phyloP scores from a whole-genome alignment of 2,797 vertebrate genomes.

The Epinephelus malabaricus region DNA sequence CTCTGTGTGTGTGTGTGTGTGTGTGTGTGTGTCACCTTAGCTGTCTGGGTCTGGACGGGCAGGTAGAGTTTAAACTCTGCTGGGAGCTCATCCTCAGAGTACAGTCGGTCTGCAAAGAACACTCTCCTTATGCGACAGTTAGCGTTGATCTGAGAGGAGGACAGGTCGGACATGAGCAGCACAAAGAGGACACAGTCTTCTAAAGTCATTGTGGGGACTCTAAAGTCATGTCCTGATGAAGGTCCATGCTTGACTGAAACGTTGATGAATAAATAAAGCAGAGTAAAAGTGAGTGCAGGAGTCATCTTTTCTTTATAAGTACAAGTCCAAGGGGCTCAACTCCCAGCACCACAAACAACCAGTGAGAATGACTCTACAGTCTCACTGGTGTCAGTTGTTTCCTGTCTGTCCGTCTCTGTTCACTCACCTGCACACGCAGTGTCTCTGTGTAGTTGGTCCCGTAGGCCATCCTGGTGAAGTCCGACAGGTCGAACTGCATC shows the following conservation, averaged over 20 bases:
- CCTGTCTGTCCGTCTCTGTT: no score
- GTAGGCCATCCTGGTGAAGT: conserved; percentile 95
- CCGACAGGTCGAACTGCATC: conserved; percentile 97
- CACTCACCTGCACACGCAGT: conserved; percentile 92
- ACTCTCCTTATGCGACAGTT: conserved; percentile 97
- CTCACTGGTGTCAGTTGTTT: background rate
- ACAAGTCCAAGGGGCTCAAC: no score
- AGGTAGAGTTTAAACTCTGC: conserved; percentile 98
- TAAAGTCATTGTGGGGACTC: no score
- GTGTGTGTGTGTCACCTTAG: conserved; percentile 87
- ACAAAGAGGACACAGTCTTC: background rate
- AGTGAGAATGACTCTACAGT: background rate
- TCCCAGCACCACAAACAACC: no score
- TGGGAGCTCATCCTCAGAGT: conserved; percentile 97
- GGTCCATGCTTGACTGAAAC: no score
- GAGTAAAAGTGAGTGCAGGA: no score
- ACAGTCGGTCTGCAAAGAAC: conserved; percentile 97
- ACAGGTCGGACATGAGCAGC: background rate
- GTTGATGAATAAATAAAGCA: no score
- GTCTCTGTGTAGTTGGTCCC: conserved; percentile 98
- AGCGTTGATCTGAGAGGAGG: conserved; percentile 92
- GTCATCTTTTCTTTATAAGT: no score
- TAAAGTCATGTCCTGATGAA: no score
- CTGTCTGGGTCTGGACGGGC: conserved; percentile 94
- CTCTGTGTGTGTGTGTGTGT: background rate